A percentile compares a stretch with the other conserved stretches of the same genome.
Evolutionary conservation across 2,113 vertebrate genomes (phyloP).

Genomic region (Dolichotis patagonum): DNA sequence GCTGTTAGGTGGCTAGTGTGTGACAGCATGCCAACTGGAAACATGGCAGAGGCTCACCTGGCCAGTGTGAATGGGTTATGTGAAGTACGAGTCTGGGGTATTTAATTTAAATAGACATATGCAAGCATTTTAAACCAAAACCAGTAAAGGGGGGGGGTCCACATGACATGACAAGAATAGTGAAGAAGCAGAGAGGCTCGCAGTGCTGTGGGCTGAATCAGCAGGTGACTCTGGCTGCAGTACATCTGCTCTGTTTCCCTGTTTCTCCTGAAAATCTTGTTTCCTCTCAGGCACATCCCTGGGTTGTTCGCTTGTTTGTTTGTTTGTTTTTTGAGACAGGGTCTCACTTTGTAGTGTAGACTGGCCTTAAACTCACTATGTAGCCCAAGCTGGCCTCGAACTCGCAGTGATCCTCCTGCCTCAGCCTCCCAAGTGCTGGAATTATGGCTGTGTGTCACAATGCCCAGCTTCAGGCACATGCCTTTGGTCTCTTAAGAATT

Average conservation of each 20-base stretch:
- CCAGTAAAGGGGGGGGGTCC: not conserved
- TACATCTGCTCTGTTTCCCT: not conserved
- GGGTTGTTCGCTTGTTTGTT: too few species aligned
- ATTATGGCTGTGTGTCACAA: too few species aligned
- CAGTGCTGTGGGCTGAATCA: not conserved
- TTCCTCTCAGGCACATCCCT: not conserved
- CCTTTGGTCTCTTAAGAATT: not conserved
- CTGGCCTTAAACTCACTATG: not conserved
- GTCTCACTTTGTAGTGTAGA: not conserved
- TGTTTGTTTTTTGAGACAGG: not conserved
- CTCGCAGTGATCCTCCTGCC: not conserved
- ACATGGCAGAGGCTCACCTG: not conserved
- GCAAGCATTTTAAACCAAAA: slow-evolving; percentile 18
- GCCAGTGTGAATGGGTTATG: not conserved
- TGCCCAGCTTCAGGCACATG: not conserved
- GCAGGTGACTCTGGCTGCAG: not conserved
- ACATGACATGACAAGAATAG: not conserved
- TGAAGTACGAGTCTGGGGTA: not conserved
- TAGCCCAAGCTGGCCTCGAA: too few species aligned
- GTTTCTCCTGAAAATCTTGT: not conserved
- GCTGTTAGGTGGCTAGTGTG: not conserved
- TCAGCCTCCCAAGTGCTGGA: not conserved
- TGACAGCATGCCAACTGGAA: not conserved
- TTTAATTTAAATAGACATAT: slow-evolving; percentile 7
- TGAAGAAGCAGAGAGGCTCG: too few species aligned